phyloP scores from a whole-genome alignment of 2,888 invertebrate species.

The Philopedon plagiatum region DNA sequence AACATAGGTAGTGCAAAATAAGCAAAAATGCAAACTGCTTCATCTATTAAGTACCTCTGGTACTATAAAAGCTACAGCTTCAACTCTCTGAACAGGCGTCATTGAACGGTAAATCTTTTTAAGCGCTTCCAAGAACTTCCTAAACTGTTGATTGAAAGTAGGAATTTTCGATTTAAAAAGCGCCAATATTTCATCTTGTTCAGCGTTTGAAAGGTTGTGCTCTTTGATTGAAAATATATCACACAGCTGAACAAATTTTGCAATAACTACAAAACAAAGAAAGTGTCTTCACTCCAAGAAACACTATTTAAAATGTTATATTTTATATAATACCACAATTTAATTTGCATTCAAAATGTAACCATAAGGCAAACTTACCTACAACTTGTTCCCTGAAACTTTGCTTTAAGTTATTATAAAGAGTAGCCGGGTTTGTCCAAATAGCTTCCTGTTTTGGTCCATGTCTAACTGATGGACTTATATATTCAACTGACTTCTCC shows the following conservation, averaged over 20 bases:
- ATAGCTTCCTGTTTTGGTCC: constrained; percentile 62
- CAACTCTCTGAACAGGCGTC: constrained; percentile 73
- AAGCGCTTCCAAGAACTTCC: constrained; percentile 74
- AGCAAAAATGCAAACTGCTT: neutral
- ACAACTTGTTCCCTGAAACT: constrained; percentile 75
- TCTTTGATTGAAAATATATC: constrained; percentile 77
- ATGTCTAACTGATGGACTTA: constrained; percentile 67
- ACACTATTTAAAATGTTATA: neutral
- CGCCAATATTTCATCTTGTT: constrained; percentile 77
- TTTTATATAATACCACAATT: neutral
- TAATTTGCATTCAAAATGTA: too few species aligned
- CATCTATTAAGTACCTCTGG: constrained; percentile 72
- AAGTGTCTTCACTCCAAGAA: neutral
- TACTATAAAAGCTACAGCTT: constrained; percentile 77
- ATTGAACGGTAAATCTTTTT: constrained; percentile 74
- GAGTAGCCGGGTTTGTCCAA: constrained; percentile 72
- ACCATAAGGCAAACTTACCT: constrained; percentile 69
- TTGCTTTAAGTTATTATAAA: constrained; percentile 76
- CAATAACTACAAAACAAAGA: constrained; percentile 66
- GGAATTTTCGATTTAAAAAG: constrained; percentile 78
- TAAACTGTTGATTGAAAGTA: constrained; percentile 76
- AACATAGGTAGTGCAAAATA: constrained; percentile 39
- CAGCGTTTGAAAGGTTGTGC: constrained; percentile 74
- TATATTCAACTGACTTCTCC: constrained; percentile 74
- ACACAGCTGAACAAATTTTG: constrained; percentile 74